Evolutionary conservation across 2,113 vertebrate species (phyloP).

Genomic region (Notarius lentiginosus): DNA sequence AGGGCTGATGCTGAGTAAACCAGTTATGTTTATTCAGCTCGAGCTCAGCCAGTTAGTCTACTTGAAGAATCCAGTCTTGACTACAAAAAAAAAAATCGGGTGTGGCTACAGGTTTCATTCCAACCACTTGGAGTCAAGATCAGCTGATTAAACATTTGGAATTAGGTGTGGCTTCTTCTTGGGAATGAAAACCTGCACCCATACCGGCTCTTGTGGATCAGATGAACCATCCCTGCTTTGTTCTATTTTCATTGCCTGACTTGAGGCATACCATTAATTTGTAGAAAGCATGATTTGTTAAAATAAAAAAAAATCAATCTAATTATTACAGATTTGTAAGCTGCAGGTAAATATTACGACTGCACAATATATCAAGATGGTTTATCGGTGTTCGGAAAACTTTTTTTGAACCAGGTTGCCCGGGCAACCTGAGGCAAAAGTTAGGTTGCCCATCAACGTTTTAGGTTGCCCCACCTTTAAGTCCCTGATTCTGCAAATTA

Average conservation of each 20-base stretch:
- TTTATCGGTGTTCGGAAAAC: too few species aligned
- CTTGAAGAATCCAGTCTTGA: not conserved
- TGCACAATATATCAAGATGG: not conserved
- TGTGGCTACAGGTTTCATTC: not conserved
- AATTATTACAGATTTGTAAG: not conserved
- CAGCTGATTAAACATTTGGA: not conserved
- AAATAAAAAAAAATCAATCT: not conserved
- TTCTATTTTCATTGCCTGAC: not conserved
- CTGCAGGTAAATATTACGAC: not conserved
- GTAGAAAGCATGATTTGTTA: not conserved
- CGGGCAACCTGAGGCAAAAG: too few species aligned
- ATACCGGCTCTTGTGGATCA: too few species aligned
- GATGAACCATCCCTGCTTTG: not conserved
- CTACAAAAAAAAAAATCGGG: not conserved
- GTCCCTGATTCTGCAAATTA: too few species aligned
- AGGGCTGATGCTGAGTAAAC: too few species aligned
- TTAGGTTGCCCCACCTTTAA: too few species aligned
- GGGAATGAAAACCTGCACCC: too few species aligned
- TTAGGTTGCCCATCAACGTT: too few species aligned
- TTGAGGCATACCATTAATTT: not conserved
- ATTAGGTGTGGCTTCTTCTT: not conserved
- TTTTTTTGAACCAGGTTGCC: too few species aligned
- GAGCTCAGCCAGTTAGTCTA: not conserved
- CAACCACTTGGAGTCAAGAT: not conserved
- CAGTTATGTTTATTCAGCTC: not conserved